A percentile compares a stretch with the other conserved stretches of the same genome.
These are phyloP conservation scores for Caenorhabditis panamensis DNA, from an alignment of 2,888 invertebrate genomes.

Conservation along the genomic window DNA sequence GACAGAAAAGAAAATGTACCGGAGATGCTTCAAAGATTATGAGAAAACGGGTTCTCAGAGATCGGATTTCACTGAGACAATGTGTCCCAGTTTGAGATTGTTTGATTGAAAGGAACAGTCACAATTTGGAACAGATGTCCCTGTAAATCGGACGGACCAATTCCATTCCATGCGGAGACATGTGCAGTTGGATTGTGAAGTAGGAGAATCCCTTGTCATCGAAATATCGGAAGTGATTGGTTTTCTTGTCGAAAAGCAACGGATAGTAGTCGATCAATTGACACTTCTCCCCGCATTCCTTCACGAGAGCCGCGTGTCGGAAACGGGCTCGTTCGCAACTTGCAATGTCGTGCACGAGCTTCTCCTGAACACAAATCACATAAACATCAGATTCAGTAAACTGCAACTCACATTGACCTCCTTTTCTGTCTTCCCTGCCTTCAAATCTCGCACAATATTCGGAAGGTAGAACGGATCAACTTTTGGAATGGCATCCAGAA, in stretches of 20 bases:
- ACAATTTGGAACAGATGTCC: neutral
- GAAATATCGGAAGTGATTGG: constrained; percentile 25
- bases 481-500: constrained; percentile 45
- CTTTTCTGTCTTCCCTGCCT: neutral
- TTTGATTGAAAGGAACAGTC: too few relatives aligned
- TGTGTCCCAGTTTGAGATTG: too few relatives aligned
- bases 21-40: too few relatives aligned
- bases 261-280: constrained; percentile 41
- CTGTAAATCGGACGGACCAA: constrained; percentile 29
- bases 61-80: too few relatives aligned
- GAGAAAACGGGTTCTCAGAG: too few relatives aligned
- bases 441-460: neutral
- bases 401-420: neutral
- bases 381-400: neutral
- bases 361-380: neutral
- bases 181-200: constrained; percentile 17
- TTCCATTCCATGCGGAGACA: constrained; percentile 44
- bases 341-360: neutral
- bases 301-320: constrained; percentile 12
- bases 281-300: constrained; percentile 44
- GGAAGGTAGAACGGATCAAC: too few relatives aligned
- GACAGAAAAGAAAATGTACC: too few relatives aligned
- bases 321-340: neutral
- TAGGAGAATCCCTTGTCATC: constrained; percentile 43
- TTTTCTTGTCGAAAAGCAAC: constrained; percentile 11